phyloP scores from a whole-genome alignment of 2,113 vertebrate species.

The Saimiri boliviensis region DNA sequence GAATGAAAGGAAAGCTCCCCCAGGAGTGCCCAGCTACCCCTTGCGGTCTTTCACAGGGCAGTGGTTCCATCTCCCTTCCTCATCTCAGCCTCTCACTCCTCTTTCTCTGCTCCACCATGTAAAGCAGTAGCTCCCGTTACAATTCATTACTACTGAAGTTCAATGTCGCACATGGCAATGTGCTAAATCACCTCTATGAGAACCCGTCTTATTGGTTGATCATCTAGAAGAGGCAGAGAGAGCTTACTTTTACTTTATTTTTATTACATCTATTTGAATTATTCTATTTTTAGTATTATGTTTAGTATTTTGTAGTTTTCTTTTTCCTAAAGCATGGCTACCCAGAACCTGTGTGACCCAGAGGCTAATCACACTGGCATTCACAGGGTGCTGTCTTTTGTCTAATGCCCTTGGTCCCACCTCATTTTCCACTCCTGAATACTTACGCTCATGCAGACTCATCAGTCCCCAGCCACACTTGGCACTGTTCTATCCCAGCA shows the following conservation, averaged over 20 bases:
- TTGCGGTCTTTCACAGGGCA: not conserved
- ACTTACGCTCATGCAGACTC: not conserved
- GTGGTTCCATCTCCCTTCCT: not conserved
- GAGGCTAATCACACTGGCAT: not conserved
- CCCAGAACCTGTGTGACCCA: too few species aligned
- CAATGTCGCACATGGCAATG: fast-evolving
- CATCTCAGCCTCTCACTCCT: not conserved
- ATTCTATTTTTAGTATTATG: not conserved
- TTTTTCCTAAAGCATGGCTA: not conserved
- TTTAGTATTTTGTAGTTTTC: not conserved
- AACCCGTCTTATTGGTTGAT: not conserved
- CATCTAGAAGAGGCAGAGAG: not conserved
- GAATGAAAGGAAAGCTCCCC: not conserved
- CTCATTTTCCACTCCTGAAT: too few species aligned
- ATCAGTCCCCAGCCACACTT: fast-evolving
- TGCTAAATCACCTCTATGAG: not conserved
- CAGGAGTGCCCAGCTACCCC: not conserved
- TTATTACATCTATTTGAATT: not conserved
- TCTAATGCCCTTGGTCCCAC: not conserved
- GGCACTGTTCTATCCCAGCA: fast-evolving
- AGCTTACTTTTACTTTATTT: not conserved
- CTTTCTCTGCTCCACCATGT: fast-evolving
- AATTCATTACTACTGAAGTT: not conserved
- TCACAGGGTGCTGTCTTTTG: not conserved
- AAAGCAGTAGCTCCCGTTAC: not conserved